Conservation (phyloP, 2,797 vertebrate species). For the Amphiprion clarkii region DNA sequence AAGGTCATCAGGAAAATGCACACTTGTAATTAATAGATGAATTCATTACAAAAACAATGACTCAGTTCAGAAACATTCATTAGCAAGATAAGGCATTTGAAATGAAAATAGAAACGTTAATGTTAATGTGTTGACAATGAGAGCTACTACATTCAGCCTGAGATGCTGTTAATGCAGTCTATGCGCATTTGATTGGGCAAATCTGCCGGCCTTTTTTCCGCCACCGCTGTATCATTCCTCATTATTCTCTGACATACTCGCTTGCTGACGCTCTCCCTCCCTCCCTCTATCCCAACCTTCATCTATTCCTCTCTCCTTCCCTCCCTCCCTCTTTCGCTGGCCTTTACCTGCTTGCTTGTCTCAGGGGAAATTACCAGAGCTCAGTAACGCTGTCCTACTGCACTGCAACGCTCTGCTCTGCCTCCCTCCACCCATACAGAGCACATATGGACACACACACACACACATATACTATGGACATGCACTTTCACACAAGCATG, state of each 20-base stretch:
- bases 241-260: conserved; percentile 77
- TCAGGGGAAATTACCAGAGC: conserved; percentile 85
- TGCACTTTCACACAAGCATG: conserved; percentile 24
- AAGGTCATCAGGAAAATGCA: conserved; percentile 76
- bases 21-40: conserved; percentile 78
- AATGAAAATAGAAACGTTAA: conserved; percentile 67
- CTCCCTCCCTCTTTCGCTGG: conserved; percentile 63
- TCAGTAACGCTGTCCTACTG: conserved; percentile 78
- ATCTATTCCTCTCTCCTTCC: conserved; percentile 39
- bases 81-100: conserved; percentile 75
- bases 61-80: conserved; percentile 69
- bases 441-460: conserved; percentile 37
- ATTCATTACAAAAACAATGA: conserved; percentile 80
- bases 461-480: conserved; percentile 28
- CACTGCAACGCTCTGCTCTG: conserved; percentile 66
- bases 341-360: conserved; percentile 83
- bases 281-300: conserved; percentile 33
- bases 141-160: conserved; percentile 52
- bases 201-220: conserved; percentile 49
- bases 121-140: conserved; percentile 63
- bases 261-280: conserved; percentile 49
- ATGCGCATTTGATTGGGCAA: conserved; percentile 58
- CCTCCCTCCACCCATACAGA: conserved; percentile 55
- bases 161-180: conserved; percentile 37
- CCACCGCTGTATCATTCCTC: conserved; percentile 75